phyloP scores from a whole-genome alignment of 1,140 invertebrate genomes.

The Danaus melanippus region DNA sequence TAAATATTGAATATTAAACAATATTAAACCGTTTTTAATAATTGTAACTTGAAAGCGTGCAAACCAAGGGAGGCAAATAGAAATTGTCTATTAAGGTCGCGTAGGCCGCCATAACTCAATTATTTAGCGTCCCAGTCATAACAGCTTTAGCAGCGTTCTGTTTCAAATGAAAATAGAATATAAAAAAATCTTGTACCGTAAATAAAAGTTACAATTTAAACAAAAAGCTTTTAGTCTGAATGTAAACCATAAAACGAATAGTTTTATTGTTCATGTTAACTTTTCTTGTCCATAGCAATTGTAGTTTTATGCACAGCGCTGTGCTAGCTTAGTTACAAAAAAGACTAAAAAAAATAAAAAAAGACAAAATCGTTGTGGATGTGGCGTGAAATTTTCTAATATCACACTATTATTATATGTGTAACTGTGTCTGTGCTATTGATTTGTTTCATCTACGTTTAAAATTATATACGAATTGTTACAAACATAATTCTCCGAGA shows the following conservation, averaged over 20 bases:
- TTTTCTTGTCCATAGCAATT: constrained; percentile 15
- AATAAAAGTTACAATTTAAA: constrained; percentile 21
- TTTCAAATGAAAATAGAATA: constrained; percentile 19
- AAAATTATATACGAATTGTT: too few relatives aligned
- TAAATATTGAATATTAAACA: neutral
- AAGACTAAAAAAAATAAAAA: too few relatives aligned
- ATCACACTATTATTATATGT: too few relatives aligned
- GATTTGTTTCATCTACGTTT: too few relatives aligned
- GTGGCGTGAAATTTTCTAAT: too few relatives aligned
- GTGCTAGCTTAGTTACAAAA: constrained; percentile 7
- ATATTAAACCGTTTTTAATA: constrained; percentile 16
- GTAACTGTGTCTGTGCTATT: too few relatives aligned
- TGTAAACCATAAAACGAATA: constrained; percentile 21
- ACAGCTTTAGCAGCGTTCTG: constrained; percentile 13
- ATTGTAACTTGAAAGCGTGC: constrained; percentile 7
- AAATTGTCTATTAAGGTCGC: constrained; percentile 19
- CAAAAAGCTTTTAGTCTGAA: constrained; percentile 25
- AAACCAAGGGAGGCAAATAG: constrained; percentile 13
- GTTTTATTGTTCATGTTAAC: constrained; percentile 24
- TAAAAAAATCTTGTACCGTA: constrained; percentile 18
- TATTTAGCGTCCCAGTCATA: constrained; percentile 10
- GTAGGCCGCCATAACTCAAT: constrained; percentile 14
- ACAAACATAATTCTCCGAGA: too few relatives aligned
- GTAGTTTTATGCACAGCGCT: constrained; percentile 14
- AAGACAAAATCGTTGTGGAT: too few relatives aligned